phyloP scores from a whole-genome alignment of 2,113 vertebrate genomes.

The Corydoras maculifer region DNA sequence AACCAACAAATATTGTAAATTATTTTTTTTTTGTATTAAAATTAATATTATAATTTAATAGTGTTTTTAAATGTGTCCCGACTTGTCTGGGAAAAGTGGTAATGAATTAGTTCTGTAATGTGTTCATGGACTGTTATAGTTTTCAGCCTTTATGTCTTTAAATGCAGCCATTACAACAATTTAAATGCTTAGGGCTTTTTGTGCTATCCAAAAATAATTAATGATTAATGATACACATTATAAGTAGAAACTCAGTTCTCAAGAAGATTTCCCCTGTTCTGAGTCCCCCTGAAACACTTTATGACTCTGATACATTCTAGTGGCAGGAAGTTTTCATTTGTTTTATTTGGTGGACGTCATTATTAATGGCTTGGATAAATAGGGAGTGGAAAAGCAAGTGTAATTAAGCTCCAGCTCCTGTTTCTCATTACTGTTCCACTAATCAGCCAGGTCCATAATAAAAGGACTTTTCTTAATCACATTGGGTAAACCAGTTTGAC shows the following conservation, averaged over 20 bases:
- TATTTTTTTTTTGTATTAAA: too few species aligned
- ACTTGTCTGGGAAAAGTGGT: too few species aligned
- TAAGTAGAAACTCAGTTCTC: slow-evolving; percentile 8
- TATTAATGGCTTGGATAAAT: slow-evolving; percentile 41
- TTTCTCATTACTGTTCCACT: slow-evolving; percentile 60
- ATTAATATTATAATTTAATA: too few species aligned
- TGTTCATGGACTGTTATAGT: too few species aligned
- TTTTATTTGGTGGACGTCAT: slow-evolving; percentile 37
- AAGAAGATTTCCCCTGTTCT: background rate
- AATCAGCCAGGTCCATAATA: slow-evolving; percentile 62
- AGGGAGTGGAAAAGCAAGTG: slow-evolving; percentile 31
- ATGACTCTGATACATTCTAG: slow-evolving; percentile 32
- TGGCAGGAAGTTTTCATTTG: slow-evolving; percentile 35
- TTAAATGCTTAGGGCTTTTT: too few species aligned
- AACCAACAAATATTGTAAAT: too few species aligned
- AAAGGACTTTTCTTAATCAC: slow-evolving; percentile 65
- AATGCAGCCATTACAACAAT: too few species aligned
- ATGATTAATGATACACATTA: background rate
- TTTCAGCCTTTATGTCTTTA: too few species aligned
- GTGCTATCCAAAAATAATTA: too few species aligned
- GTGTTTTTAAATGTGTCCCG: too few species aligned
- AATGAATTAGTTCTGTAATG: too few species aligned
- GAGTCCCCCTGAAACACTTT: slow-evolving; percentile 23
- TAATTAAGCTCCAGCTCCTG: slow-evolving; percentile 42
- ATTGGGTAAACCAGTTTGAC: slow-evolving; percentile 35